These are phyloP conservation scores for Collichthys lucidus DNA, from an alignment of 2,113 vertebrate genomes.

Conservation along the genomic window DNA sequence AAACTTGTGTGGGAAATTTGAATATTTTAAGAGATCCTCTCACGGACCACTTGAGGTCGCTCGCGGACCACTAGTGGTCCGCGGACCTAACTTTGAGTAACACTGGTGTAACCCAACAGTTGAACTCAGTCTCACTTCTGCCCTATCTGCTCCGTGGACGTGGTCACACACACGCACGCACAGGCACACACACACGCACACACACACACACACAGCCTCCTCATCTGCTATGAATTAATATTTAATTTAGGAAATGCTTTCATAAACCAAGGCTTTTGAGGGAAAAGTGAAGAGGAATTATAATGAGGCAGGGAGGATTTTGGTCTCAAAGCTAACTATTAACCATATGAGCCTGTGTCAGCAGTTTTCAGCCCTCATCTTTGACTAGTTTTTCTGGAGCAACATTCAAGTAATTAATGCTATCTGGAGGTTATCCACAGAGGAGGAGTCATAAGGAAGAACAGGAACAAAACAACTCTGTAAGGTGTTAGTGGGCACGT, in stretches of 20 bases:
- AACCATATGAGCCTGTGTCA: slow-evolving; percentile 61
- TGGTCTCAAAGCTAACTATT: slow-evolving; percentile 67
- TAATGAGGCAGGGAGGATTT: slow-evolving; percentile 65
- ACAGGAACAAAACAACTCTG: slow-evolving; percentile 1
- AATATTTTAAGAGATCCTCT: too few relatives aligned
- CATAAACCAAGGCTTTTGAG: slow-evolving; percentile 41
- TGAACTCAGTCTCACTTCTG: slow-evolving; percentile 11
- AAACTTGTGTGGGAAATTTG: too few relatives aligned
- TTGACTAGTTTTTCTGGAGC: slow-evolving; percentile 48
- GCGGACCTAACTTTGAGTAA: too few relatives aligned
- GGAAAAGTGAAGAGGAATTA: slow-evolving; percentile 53
- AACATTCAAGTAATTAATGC: slow-evolving; percentile 59
- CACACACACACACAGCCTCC: slow-evolving; percentile 5
- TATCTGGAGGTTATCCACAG: slow-evolving; percentile 35
- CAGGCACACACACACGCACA: too few relatives aligned
- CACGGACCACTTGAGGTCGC: too few relatives aligned
- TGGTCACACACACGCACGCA: neutral
- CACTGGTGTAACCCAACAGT: too few relatives aligned
- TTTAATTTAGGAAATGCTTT: slow-evolving; percentile 57
- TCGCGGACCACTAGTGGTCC: too few relatives aligned
- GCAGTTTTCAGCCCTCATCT: slow-evolving; percentile 67
- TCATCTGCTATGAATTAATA: slow-evolving; percentile 53
- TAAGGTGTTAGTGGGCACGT: neutral
- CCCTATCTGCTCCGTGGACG: neutral
- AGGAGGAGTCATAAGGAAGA: slow-evolving; percentile 23